A percentile compares a stretch with the other conserved stretches of the same genome.
These are phyloP conservation scores for Crypturellus tataupa DNA, from an alignment of 2,797 vertebrate genomes.

Conservation along the genomic window DNA sequence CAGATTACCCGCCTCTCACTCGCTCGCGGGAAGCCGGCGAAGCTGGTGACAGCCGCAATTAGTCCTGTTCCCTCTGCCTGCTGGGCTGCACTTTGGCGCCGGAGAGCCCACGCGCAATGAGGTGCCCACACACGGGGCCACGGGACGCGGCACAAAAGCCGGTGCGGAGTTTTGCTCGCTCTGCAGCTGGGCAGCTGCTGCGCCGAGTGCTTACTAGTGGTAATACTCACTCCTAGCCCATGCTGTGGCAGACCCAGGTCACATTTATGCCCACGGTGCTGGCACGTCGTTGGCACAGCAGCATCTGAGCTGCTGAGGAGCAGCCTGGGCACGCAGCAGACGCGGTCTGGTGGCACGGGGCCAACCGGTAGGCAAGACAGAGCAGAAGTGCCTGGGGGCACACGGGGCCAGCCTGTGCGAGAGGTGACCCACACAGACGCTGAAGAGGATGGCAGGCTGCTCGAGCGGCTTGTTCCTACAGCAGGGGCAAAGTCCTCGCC, in stretches of 20 bases:
- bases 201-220: not conserved
- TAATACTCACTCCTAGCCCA: too few species aligned
- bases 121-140: not conserved
- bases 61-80: not conserved
- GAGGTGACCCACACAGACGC: too few species aligned
- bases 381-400: not conserved
- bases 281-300: too few species aligned
- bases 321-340: not conserved
- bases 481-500: not conserved
- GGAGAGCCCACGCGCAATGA: not conserved
- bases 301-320: not conserved
- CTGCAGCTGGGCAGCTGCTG: too few species aligned
- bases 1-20: constrained; percentile 49
- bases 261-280: too few species aligned
- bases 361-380: not conserved
- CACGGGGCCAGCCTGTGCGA: too few species aligned
- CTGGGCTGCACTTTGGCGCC: not conserved
- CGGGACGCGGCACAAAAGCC: not conserved
- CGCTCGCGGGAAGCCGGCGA: not conserved
- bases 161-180: not conserved
- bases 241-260: too few species aligned
- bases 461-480: too few species aligned
- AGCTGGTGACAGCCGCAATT: constrained; percentile 51
- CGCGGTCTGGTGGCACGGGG: not conserved
- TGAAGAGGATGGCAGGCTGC: too few species aligned